These are phyloP conservation scores for Cryptocephalus moraei DNA, from an alignment of 2,888 invertebrate species.

Conservation along the genomic window DNA sequence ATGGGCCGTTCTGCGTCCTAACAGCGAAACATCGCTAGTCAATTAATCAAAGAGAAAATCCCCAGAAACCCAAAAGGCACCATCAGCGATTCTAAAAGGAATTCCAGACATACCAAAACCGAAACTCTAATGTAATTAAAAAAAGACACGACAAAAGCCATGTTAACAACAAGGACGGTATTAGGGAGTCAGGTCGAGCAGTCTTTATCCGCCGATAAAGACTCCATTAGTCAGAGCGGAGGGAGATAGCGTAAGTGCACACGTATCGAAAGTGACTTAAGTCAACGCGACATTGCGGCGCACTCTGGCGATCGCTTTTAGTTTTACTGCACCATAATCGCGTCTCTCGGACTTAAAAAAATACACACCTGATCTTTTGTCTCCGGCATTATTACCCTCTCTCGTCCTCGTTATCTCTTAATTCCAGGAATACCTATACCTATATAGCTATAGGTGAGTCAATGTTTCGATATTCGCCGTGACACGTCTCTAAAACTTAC, in stretches of 20 bases:
- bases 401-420: conserved; percentile 11
- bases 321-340: conserved; percentile 24
- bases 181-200: conserved; percentile 26
- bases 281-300: conserved; percentile 26
- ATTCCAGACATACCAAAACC: conserved; percentile 14
- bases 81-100: conserved; percentile 8
- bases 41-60: no score
- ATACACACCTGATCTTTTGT: conserved; percentile 18
- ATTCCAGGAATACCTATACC: conserved; percentile 8
- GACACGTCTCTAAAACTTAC: no score
- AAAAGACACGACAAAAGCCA: conserved; percentile 17
- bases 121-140: conserved; percentile 19
- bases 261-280: conserved; percentile 28
- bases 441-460: no score
- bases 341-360: conserved; percentile 12
- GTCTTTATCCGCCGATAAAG: conserved; percentile 30
- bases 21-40: no score
- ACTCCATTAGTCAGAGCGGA: conserved; percentile 34
- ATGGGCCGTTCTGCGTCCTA: no score
- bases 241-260: conserved; percentile 35
- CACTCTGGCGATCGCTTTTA: conserved; percentile 21
- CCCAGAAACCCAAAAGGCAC: background rate
- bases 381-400: conserved; percentile 6
- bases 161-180: conserved; percentile 23
- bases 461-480: no score